Evolutionary conservation across 2,888 invertebrate species (phyloP).

Genomic region (Thymelicus lineola): DNA sequence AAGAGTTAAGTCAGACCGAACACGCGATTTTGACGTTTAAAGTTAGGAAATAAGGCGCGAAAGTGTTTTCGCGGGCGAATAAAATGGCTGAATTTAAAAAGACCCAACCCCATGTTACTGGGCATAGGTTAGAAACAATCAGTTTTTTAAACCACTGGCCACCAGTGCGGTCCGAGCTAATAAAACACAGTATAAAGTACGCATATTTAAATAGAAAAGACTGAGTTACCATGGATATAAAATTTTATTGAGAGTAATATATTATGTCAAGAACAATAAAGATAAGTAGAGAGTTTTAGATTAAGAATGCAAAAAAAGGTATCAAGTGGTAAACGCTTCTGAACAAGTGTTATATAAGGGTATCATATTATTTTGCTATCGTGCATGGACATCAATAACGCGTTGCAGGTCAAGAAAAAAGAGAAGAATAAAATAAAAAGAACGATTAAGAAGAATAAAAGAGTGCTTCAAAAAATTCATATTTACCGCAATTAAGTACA

Average conservation of each 20-base stretch:
- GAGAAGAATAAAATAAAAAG: too few relatives aligned
- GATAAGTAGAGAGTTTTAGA: too few relatives aligned
- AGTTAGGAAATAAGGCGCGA: constrained; percentile 36
- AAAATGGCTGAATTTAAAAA: constrained; percentile 46
- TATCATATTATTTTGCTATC: too few relatives aligned
- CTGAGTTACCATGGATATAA: constrained; percentile 29
- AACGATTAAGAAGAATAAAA: too few relatives aligned
- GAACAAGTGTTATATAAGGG: too few relatives aligned
- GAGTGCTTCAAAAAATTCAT: too few relatives aligned
- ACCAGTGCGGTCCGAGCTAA: constrained; percentile 48
- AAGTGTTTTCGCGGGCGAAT: constrained; percentile 19
- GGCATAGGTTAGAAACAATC: constrained; percentile 61
- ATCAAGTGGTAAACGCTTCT: too few relatives aligned
- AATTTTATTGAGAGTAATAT: neutral
- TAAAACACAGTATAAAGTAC: constrained; percentile 43
- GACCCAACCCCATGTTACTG: constrained; percentile 57
- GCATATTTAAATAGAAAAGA: constrained; percentile 34
- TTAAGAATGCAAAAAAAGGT: too few relatives aligned
- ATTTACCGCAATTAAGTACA: too few relatives aligned
- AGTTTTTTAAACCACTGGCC: constrained; percentile 50
- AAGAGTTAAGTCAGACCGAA: neutral
- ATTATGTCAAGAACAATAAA: neutral
- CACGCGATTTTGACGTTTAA: constrained; percentile 38
- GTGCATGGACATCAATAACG: too few relatives aligned
- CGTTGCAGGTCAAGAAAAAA: too few relatives aligned